Conservation (phyloP, 2,113 vertebrate genomes). For the Nibea coibor region DNA sequence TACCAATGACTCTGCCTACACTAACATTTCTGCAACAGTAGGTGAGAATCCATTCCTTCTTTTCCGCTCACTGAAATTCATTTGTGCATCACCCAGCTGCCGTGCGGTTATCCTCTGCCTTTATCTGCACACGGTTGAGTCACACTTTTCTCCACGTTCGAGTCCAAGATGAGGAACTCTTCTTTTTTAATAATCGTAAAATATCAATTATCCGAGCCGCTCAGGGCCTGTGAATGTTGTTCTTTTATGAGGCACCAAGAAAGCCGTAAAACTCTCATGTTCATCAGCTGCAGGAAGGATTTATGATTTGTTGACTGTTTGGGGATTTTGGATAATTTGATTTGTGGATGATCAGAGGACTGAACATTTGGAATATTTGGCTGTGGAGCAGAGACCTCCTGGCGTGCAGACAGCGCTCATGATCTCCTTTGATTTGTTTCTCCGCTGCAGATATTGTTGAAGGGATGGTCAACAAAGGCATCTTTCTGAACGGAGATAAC, state of each 20-base stretch:
- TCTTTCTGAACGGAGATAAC: constrained; percentile 88
- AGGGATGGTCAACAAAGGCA: constrained; percentile 93
- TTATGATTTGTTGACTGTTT: not conserved
- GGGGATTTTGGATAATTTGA: not conserved
- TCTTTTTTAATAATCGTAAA: not conserved
- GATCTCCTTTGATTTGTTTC: constrained; percentile 29
- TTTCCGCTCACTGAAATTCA: constrained; percentile 29
- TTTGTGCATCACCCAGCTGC: constrained; percentile 51
- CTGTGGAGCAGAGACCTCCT: not conserved
- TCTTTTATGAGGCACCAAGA: constrained; percentile 2
- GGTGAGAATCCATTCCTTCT: constrained; percentile 89
- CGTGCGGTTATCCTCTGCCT: constrained; percentile 30
- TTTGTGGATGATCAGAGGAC: not conserved
- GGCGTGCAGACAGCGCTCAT: not conserved
- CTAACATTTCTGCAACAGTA: constrained; percentile 97
- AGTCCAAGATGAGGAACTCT: not conserved
- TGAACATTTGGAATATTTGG: not conserved
- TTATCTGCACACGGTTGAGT: constrained; percentile 26
- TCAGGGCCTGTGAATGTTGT: not conserved
- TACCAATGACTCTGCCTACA: constrained; percentile 98
- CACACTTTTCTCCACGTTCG: constrained; percentile 15
- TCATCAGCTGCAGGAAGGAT: constrained; percentile 5
- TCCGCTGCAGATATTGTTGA: constrained; percentile 90
- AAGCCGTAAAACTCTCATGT: constrained; percentile 9
- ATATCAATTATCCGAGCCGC: not conserved